A percentile compares a stretch with the other conserved stretches of the same genome.
Evolutionary conservation across 2,113 vertebrate species (phyloP).

Genomic region (Onychostruthus taczanowskii): DNA sequence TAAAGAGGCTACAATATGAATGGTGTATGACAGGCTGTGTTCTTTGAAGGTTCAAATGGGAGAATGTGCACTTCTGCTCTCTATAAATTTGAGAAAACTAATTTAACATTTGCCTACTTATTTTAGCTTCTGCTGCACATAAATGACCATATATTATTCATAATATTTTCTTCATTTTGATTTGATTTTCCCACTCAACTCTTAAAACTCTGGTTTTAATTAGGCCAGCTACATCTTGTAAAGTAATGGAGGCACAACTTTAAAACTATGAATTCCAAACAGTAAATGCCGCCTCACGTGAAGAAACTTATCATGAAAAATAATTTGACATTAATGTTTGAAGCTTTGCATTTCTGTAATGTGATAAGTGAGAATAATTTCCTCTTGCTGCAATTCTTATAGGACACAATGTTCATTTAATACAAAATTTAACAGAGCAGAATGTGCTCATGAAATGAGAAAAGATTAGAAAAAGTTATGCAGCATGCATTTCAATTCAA

Average conservation of each 20-base stretch:
- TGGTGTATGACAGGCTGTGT: background rate
- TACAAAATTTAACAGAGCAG: slow-evolving; percentile 21
- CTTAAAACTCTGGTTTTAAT: slow-evolving; percentile 34
- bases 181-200: slow-evolving; percentile 13
- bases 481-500: background rate
- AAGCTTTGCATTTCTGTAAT: slow-evolving; percentile 34
- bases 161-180: slow-evolving; percentile 35
- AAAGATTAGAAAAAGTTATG: slow-evolving; percentile 8
- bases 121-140: background rate
- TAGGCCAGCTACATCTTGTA: slow-evolving; percentile 24
- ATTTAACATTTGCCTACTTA: background rate
- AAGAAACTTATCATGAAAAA: slow-evolving; percentile 14
- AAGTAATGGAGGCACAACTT: background rate
- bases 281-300: background rate
- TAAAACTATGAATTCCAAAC: slow-evolving; percentile 8
- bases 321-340: slow-evolving; percentile 18
- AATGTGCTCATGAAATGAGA: background rate
- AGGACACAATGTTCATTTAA: slow-evolving; percentile 22
- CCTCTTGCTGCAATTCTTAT: background rate
- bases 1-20: background rate
- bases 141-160: slow-evolving; percentile 22
- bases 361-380: slow-evolving; percentile 46
- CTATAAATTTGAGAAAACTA: background rate
- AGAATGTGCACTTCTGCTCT: background rate
- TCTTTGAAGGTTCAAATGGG: background rate